phyloP scores from a whole-genome alignment of 2,888 invertebrate genomes.

The Acholoe squamosa region DNA sequence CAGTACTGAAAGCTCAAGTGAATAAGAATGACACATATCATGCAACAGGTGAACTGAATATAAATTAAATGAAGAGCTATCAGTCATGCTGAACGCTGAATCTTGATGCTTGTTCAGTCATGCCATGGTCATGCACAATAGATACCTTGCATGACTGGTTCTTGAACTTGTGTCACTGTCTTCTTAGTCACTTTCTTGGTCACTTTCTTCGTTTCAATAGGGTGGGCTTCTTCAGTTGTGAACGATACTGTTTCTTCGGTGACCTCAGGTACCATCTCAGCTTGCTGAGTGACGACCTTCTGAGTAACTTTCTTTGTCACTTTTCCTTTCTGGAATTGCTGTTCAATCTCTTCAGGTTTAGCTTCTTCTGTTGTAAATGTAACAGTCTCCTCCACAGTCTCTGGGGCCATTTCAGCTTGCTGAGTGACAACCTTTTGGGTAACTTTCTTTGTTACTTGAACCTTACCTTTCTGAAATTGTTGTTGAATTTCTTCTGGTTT shows the following conservation, averaged over 20 bases:
- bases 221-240: constrained; percentile 44
- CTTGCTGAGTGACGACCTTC: constrained; percentile 23
- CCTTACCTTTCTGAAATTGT: background rate
- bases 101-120: background rate
- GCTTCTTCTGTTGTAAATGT: constrained; percentile 62
- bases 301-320: background rate
- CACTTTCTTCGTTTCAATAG: constrained; percentile 1
- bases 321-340: background rate
- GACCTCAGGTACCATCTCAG: constrained; percentile 15
- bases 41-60: background rate
- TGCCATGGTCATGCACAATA: background rate
- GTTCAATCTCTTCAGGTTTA: constrained; percentile 25
- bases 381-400: constrained; percentile 55
- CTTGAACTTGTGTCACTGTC: background rate
- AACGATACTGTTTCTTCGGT: constrained; percentile 41
- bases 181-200: constrained; percentile 61
- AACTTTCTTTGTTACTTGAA: constrained; percentile 41
- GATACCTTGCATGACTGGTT: background rate
- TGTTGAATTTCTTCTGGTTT: constrained; percentile 29
- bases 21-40: background rate
- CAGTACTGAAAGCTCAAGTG: background rate
- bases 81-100: background rate
- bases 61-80: background rate
- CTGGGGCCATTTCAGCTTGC: constrained; percentile 54
- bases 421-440: constrained; percentile 49